Percentiles rank a stretch among this genome's conserved stretches.
Evolutionary conservation across 2,113 vertebrate species (phyloP).

Genomic region (Otocyon megalotis): DNA sequence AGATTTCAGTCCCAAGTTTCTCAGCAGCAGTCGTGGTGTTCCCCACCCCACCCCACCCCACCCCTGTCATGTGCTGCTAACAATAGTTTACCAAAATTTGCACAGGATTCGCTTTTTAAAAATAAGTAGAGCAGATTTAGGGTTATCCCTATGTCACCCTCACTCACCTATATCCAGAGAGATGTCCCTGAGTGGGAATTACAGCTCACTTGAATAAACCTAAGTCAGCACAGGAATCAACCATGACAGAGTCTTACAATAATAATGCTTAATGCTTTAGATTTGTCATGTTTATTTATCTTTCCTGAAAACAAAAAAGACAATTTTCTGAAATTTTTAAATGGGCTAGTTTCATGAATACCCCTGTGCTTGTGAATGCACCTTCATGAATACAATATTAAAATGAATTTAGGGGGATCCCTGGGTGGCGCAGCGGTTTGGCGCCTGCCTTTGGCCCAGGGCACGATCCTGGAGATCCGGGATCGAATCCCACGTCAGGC

Average conservation of each 20-base stretch:
- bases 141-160: neutral
- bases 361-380: neutral
- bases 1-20: neutral
- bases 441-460: too few species aligned
- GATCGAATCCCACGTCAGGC: too few species aligned
- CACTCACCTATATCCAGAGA: neutral
- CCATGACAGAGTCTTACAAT: neutral
- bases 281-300: neutral
- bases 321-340: conserved; percentile 12
- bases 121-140: neutral
- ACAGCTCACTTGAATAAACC: neutral
- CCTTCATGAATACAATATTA: neutral
- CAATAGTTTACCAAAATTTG: neutral
- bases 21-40: neutral
- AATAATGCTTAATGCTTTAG: neutral
- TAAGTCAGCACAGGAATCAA: neutral
- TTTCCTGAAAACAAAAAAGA: neutral
- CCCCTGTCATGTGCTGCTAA: neutral
- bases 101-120: neutral
- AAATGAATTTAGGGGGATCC: neutral
- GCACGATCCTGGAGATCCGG: too few species aligned
- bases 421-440: too few species aligned
- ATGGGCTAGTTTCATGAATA: neutral
- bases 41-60: neutral
- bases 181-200: neutral